Base-by-base conservation (phyloP, 1,140 invertebrate species). In the Cherax quadricarinatus region DNA sequence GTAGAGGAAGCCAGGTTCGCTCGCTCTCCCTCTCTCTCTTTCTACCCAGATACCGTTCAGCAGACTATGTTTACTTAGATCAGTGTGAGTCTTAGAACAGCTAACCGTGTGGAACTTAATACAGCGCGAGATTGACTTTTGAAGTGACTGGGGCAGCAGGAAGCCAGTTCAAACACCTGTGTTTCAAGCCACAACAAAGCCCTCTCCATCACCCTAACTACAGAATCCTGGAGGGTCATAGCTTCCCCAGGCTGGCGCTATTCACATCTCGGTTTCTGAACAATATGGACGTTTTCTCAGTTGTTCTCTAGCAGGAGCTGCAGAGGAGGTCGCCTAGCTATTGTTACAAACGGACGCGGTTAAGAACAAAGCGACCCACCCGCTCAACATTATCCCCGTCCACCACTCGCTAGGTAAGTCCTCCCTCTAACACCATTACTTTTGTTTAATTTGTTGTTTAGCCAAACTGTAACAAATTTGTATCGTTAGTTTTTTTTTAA, bases 221-320 rank as follows among this genome's bases (percentile, higher is more conserved):
- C 70, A 83, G 88, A 89, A 89, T 73, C 88, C 88, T 89, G 88
- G 88, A 89, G 88, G 88, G 80, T 60, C 88, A 83, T 62, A 83
- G 80, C 81, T 73, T 89, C 24, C 88, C 88, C 80, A 89, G 88
- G 81, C 88, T 89, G 88, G 88, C 88, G 62, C 81, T 82, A 53
- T 75, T 89, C 62, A 66, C 84, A 24, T 89, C 66, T 75, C 80
- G 88, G 62, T 82, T 89, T 89, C 62, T 89, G 81, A 89, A 89
- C 88, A 89, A 89, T 83, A 89, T 89, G 88, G 88, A 75, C 88
- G 88, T 89, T 89, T 83, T 89, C 57, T 80, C 88, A 57, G 88
- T 89, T 21, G 81, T 89, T 89, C 88, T 89, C 88, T 89, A 89
- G 88, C 88, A 89, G 41, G 62, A 89, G 88, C 62, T 89, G 66